These are phyloP conservation scores for Scaptomyza reducta DNA, from an alignment of 2,888 invertebrate species.

Conservation along the genomic window DNA sequence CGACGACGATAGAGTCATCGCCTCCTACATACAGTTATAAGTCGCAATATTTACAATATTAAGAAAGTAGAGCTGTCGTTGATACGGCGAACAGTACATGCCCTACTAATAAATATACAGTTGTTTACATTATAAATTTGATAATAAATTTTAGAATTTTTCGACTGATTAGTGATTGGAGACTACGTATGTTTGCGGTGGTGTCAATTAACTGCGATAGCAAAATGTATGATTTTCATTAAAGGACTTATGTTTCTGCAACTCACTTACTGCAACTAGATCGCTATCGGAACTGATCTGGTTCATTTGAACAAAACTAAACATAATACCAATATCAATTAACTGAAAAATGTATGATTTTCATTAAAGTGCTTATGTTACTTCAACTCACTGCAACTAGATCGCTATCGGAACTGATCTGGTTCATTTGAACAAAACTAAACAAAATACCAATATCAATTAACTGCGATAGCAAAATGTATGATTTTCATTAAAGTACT, in stretches of 20 bases:
- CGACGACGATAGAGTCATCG: constrained; percentile 7
- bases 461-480: background rate
- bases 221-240: background rate
- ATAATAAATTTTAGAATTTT: background rate
- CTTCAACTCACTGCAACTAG: background rate
- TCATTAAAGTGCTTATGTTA: background rate
- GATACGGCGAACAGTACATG: constrained; percentile 1
- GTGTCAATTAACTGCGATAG: background rate
- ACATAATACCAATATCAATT: too few species aligned
- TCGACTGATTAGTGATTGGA: background rate
- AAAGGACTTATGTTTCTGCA: background rate
- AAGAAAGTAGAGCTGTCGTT: constrained; percentile 8
- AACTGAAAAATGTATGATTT: background rate
- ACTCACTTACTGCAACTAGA: constrained; percentile 2
- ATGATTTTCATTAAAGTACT: background rate
- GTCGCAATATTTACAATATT: constrained; percentile 41
- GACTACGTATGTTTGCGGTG: background rate
- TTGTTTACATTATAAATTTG: constrained; percentile 1
- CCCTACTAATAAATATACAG: constrained; percentile 4
- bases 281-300: background rate
- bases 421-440: too few species aligned
- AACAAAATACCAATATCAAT: too few species aligned
- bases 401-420: background rate
- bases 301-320: too few species aligned
- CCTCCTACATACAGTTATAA: constrained; percentile 27